Base-by-base conservation (phyloP, 2,888 invertebrate genomes). In the Acheta domesticus region DNA sequence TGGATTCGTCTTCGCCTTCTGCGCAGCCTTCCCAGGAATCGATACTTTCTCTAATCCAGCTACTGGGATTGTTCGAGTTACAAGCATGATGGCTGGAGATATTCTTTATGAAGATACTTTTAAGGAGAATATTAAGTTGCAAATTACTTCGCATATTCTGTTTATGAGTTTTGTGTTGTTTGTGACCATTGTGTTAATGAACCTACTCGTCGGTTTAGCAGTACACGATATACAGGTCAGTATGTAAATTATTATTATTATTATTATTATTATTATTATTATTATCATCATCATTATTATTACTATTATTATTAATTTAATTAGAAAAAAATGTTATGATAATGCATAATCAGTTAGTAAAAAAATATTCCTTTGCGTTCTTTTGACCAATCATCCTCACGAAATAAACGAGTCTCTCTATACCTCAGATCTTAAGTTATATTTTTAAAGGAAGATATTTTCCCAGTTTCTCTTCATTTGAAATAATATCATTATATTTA, bases 1-100 rank as follows among this genome's bases (percentile, higher is more conserved):
- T 36, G 88, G 87, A 0, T 88, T 88, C 80, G 87, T 87, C 11
- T 84, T 88, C 16, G 87, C 87, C 20, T 88, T 88, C 79, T 87
- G 87, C 81, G 87, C 88, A 0, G 86, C 88, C 49, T 88, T 87
- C 81, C 86, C 86, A n/a, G 85, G 85, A 0, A 85, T 85, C 49
- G 85, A 86, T 5, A 85, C 86, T 0, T 87, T 87, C 79, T 85
- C 85, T 1, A 86, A 86, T 83, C 86, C 87, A 0, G 84, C 86
- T 48, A 86, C 78, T n/a, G 86, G 86, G 0, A 82, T 87, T 11
- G 86, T 87, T 50, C 87, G 87, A 79, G 86, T 87, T 1, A 80
- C 87, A 2, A 86, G 86, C 1, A 86, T 87, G 86, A 87, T 87
- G 87, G 86, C 86, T 0, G 87, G 87, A 0, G 87, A 87, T 79